Conservation (phyloP, 2,888 invertebrate species). For the Fragum whitleyi region DNA sequence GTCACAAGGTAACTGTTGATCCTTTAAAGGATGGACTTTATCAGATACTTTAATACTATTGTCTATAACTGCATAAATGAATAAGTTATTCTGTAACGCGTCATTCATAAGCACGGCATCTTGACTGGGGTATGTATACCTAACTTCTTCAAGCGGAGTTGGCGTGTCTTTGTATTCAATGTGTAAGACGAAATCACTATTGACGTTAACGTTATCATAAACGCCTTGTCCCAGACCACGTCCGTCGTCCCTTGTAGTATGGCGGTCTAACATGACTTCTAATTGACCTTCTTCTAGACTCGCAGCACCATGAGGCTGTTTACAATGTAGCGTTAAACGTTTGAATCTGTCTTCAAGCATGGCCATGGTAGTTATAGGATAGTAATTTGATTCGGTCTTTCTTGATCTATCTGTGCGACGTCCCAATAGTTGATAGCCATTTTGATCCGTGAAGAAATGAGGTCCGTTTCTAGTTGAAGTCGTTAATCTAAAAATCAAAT, state of each 20-base stretch:
- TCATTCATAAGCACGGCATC: constrained; percentile 63
- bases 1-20: constrained; percentile 75
- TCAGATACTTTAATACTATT: constrained; percentile 63
- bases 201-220: constrained; percentile 77
- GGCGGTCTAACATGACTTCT: constrained; percentile 84
- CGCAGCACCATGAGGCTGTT: constrained; percentile 82
- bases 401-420: constrained; percentile 72
- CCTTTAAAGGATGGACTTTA: constrained; percentile 60
- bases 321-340: constrained; percentile 78
- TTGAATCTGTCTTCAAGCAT: constrained; percentile 77
- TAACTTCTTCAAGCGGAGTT: constrained; percentile 23
- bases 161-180: constrained; percentile 67
- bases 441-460: constrained; percentile 82
- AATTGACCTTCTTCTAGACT: constrained; percentile 77
- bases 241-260: constrained; percentile 79
- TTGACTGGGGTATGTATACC: constrained; percentile 67
- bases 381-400: constrained; percentile 81
- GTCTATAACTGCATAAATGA: constrained; percentile 62
- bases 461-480: constrained; percentile 72
- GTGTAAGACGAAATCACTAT: constrained; percentile 75
- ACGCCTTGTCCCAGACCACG: constrained; percentile 83
- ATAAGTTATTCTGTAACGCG: constrained; percentile 67
- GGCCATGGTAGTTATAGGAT: constrained; percentile 81
- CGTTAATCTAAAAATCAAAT: constrained; percentile 81
- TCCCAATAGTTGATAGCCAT: constrained; percentile 81